phyloP scores from a whole-genome alignment of 2,113 vertebrate species.

The Oryzias melastigma region DNA sequence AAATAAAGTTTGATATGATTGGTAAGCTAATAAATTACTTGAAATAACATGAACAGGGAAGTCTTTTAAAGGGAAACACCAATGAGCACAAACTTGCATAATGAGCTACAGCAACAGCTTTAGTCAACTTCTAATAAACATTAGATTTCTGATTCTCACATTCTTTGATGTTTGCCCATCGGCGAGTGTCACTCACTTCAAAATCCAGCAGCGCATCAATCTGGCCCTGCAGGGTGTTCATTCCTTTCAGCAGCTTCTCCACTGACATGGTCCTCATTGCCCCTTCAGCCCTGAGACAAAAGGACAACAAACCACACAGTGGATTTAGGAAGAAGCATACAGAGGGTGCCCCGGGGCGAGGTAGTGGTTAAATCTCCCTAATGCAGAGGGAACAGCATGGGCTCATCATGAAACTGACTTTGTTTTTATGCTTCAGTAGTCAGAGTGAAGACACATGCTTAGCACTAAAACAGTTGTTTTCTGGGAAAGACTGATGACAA shows the following conservation, averaged over 20 bases:
- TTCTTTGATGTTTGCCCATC: conserved; percentile 5
- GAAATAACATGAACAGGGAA: no score
- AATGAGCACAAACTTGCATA: no score
- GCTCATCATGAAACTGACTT: not conserved
- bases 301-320: not conserved
- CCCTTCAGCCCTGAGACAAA: conserved; percentile 85
- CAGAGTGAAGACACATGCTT: no score
- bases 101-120: no score
- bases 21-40: no score
- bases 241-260: conserved; percentile 95
- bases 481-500: no score
- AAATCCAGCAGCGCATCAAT: conserved; percentile 97
- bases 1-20: no score
- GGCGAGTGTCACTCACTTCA: conserved; percentile 81
- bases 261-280: conserved; percentile 96
- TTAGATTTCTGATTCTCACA: not conserved
- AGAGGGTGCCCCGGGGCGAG: no score
- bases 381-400: not conserved
- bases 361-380: not conserved
- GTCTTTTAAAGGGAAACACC: no score
- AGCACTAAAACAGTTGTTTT: no score
- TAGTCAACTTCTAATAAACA: no score
- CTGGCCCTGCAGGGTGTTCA: conserved; percentile 94
- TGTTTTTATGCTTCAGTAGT: no score
- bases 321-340: not conserved